Evolutionary conservation across 1,140 invertebrate species (phyloP), one percentile per base, ranked within the genome.

Genomic region (Drosophila sechellia): DNA sequence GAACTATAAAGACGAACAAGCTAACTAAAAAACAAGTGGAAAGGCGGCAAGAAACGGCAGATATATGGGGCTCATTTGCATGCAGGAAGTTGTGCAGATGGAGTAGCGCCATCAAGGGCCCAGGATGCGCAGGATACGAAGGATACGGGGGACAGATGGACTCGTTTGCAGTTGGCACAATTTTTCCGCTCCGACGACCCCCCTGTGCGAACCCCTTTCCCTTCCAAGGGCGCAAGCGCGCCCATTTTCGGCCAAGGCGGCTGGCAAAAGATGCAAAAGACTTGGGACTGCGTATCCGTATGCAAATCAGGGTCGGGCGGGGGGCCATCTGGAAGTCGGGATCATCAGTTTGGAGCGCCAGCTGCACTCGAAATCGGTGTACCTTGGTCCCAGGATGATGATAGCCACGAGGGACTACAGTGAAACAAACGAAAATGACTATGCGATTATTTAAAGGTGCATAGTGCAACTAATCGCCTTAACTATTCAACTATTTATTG

Each of bases 11-110:
- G 48, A 34, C 49, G 40, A 31, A 11, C 31, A 39, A 54, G 42
- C 13, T 5, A 46, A 49, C 43, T 61, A 39, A 35, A 66, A 43
- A 68, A 45, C 54, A 58, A 58, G 31, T 35, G 40, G 53, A 72
- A 58, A 55, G 48, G 46, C 31, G 45, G 39, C 22, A 31, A 59
- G 70, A 60, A 55, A 27, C 45, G 50, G 25, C 12, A 72, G 75
- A 83, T 79, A 86, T 86, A 86, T 86, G 81, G 68, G 57, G 45
- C 84, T 86, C 79, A 86, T 86, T 87, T 86, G 55, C 83, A 86
- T 86, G 79, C 79, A 59, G 55, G 66, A 72, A 72, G 69, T 59
- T 4, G 37, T n/a, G 39, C 66, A 71, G 13, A 66, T 40, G 43
- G 45, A 50, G 46, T 39, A 15, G 13, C 34, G 35, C 43, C 43